Percentiles rank a stretch among this genome's conserved stretches.
These are phyloP conservation scores for Diabrotica balteata DNA, from an alignment of 2,888 invertebrate genomes.

Conservation along the genomic window DNA sequence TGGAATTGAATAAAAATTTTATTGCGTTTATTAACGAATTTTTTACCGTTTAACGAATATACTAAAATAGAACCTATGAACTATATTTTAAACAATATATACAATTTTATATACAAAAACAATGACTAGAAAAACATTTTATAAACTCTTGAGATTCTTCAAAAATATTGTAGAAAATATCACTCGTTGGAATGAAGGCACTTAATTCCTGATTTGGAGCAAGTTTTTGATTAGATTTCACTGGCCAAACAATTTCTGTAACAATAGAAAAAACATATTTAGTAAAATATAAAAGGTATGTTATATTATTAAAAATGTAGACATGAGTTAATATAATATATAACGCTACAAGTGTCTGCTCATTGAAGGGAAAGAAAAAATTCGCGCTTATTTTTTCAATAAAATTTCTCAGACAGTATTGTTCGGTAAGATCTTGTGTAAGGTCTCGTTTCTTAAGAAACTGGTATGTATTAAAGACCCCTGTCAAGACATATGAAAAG, in stretches of 20 bases:
- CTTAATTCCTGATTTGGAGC: slow-evolving; percentile 45
- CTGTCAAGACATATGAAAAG: slow-evolving; percentile 47
- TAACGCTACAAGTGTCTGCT: slow-evolving; percentile 11
- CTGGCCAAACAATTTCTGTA: slow-evolving; percentile 49
- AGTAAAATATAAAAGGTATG: slow-evolving; percentile 29
- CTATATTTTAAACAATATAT: slow-evolving; percentile 52
- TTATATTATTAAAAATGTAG: slow-evolving; percentile 27
- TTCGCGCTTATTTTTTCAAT: slow-evolving; percentile 42
- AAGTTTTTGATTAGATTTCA: slow-evolving; percentile 42
- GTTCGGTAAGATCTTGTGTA: slow-evolving; percentile 45
- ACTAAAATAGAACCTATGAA: slow-evolving; percentile 31
- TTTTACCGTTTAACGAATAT: slow-evolving; percentile 21
- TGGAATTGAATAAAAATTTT: slow-evolving; percentile 9
- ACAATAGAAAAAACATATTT: slow-evolving; percentile 44
- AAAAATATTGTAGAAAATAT: slow-evolving; percentile 51
- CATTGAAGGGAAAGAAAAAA: slow-evolving; percentile 19
- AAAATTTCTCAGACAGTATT: slow-evolving; percentile 50
- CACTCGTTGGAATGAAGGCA: slow-evolving; percentile 58
- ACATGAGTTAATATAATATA: slow-evolving; percentile 14
- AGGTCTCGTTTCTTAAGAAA: slow-evolving; percentile 43
- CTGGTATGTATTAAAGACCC: slow-evolving; percentile 44
- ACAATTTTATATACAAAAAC: slow-evolving; percentile 53
- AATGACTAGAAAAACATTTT: slow-evolving; percentile 56
- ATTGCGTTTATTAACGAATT: slow-evolving; percentile 20
- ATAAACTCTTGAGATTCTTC: slow-evolving; percentile 52